phyloP scores from a whole-genome alignment of 2,888 invertebrate species.

The Tipula unca region DNA sequence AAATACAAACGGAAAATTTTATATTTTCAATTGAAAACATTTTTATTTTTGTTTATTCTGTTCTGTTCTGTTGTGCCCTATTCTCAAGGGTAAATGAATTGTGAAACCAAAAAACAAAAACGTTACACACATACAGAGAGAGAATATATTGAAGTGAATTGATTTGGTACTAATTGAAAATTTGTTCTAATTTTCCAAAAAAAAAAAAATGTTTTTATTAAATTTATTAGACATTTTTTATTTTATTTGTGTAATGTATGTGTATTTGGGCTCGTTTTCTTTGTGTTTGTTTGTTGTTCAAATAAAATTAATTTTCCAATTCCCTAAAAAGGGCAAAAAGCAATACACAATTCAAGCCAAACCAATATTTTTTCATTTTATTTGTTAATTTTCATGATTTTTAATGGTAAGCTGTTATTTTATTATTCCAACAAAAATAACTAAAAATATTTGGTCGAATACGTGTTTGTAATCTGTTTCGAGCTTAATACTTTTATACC shows the following conservation, averaged over 20 bases:
- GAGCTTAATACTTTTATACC: not conserved
- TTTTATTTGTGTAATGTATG: not conserved
- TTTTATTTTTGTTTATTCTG: not conserved
- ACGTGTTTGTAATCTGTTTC: not conserved
- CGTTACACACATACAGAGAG: not conserved
- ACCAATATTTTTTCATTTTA: not conserved
- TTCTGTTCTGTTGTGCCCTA: not conserved
- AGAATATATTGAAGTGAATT: not conserved
- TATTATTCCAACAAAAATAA: not conserved
- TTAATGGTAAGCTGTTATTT: not conserved
- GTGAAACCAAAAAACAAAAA: not conserved
- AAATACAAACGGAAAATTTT: not conserved
- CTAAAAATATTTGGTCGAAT: not conserved
- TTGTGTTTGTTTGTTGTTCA: not conserved
- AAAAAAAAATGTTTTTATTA: not conserved
- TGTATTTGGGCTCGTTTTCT: not conserved
- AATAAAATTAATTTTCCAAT: not conserved
- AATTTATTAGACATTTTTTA: not conserved
- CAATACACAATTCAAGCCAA: not conserved
- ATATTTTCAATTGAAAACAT: not conserved
- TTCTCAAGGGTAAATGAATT: not conserved
- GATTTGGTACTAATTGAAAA: slow-evolving; percentile 14
- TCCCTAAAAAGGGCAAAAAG: too few relatives aligned
- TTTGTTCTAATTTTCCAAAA: not conserved
- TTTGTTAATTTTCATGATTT: not conserved